Evolutionary conservation across 2,888 invertebrate species (phyloP).

Genomic region (Zygaena filipendulae): DNA sequence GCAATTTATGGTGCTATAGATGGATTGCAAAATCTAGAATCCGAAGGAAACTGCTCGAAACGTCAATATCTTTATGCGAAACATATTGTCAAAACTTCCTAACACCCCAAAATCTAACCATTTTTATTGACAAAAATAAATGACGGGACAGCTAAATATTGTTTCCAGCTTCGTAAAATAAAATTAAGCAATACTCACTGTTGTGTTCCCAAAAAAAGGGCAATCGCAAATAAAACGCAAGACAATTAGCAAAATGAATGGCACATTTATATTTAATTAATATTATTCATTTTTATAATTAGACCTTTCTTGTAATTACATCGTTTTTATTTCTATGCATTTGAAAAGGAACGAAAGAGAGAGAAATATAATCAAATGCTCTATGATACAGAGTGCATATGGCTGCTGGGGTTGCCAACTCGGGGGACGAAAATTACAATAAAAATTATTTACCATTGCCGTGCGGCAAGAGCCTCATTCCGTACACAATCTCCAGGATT

Average conservation of each 20-base stretch:
- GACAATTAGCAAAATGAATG: conserved; percentile 68
- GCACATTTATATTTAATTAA: conserved; percentile 71
- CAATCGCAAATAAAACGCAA: conserved; percentile 65
- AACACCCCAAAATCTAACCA: too few species aligned
- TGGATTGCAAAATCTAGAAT: too few species aligned
- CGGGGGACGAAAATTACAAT: conserved; percentile 30
- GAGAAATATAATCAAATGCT: conserved; percentile 37
- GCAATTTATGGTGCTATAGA: too few species aligned
- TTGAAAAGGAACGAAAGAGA: conserved; percentile 50
- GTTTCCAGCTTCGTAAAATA: too few species aligned
- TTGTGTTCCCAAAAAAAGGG: too few species aligned
- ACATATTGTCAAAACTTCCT: too few species aligned
- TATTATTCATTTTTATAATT: conserved; percentile 69
- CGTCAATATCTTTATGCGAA: too few species aligned
- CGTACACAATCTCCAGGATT: conserved; percentile 48
- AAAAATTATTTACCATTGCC: too few species aligned
- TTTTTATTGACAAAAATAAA: too few species aligned
- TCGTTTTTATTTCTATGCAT: conserved; percentile 55
- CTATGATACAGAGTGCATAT: conserved; percentile 34
- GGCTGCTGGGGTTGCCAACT: conserved; percentile 32
- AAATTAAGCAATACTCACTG: too few species aligned
- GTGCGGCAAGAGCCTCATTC: conserved; percentile 52
- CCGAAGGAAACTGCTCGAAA: too few species aligned
- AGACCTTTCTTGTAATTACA: conserved; percentile 63
- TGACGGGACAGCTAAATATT: too few species aligned